Evolutionary conservation across 2,888 invertebrate species (phyloP).

Genomic region (Drosophila fulvimacula): DNA sequence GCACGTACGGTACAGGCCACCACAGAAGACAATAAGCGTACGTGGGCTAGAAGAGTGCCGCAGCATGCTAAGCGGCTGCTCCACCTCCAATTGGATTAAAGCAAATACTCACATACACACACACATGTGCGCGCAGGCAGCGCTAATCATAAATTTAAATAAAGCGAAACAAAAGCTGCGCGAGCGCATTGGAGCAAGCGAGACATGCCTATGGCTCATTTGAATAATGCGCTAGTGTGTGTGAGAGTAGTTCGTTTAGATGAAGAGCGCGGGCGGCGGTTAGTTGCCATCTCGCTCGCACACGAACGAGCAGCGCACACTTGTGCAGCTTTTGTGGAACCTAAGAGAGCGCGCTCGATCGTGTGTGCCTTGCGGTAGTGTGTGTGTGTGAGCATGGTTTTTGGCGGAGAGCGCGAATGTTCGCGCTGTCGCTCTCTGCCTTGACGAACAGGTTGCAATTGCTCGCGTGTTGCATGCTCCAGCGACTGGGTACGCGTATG

Average conservation of each 20-base stretch:
- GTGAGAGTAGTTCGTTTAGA: constrained; percentile 17
- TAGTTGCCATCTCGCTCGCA: constrained; percentile 55
- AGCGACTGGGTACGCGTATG: constrained; percentile 28
- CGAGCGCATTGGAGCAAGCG: constrained; percentile 33
- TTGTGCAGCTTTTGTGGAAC: constrained; percentile 70
- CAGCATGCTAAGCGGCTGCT: constrained; percentile 63
- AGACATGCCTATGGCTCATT: constrained; percentile 53
- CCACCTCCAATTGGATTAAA: constrained; percentile 79
- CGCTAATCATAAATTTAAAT: constrained; percentile 79
- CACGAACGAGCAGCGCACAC: constrained; percentile 37
- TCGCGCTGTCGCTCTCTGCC: constrained; percentile 12
- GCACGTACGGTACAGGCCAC: constrained; percentile 38
- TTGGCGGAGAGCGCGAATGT: constrained; percentile 41
- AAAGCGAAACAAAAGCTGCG: constrained; percentile 40
- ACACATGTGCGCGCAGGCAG: constrained; percentile 13
- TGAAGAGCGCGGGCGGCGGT: constrained; percentile 29
- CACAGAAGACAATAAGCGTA: constrained; percentile 14
- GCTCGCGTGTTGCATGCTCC: constrained; percentile 62
- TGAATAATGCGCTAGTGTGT: constrained; percentile 57
- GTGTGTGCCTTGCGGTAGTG: constrained; percentile 3
- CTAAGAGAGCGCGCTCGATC: constrained; percentile 60
- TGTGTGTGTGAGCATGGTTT: constrained; percentile 13
- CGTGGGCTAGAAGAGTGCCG: constrained; percentile 60
- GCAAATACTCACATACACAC: constrained; percentile 20
- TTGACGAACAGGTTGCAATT: constrained; percentile 56